A percentile compares a stretch with the other conserved stretches of the same genome.
These are phyloP conservation scores for Nerophis ophidion DNA, from an alignment of 2,113 vertebrate species.

Conservation along the genomic window DNA sequence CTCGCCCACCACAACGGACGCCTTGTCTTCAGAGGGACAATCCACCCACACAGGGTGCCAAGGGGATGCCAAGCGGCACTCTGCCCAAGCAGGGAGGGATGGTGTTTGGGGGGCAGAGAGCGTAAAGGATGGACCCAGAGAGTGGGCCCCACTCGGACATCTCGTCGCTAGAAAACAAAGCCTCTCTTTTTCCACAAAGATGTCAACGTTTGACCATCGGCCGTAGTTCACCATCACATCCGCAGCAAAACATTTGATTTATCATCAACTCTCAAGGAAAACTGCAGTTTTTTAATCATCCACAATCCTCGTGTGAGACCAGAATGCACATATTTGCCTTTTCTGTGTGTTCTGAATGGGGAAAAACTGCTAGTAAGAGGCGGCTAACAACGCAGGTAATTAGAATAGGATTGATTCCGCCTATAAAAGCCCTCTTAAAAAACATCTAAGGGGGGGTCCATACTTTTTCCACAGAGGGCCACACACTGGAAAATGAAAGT, in stretches of 20 bases:
- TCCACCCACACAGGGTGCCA: constrained; percentile 56
- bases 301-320: too few species aligned
- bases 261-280: too few species aligned
- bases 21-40: constrained; percentile 64
- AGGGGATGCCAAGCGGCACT: constrained; percentile 51
- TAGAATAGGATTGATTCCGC: too few species aligned
- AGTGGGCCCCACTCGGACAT: constrained; percentile 41
- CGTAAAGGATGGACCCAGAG: constrained; percentile 26
- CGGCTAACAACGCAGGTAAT: too few species aligned
- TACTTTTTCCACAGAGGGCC: too few species aligned
- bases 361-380: too few species aligned
- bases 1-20: constrained; percentile 64
- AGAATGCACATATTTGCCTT: too few species aligned
- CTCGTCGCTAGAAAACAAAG: constrained; percentile 23
- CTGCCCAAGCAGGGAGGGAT: constrained; percentile 56
- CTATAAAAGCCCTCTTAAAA: too few species aligned
- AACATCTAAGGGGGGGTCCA: too few species aligned
- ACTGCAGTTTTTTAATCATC: too few species aligned
- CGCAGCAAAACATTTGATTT: background rate
- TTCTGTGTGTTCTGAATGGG: too few species aligned
- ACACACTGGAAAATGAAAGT: too few species aligned
- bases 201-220: constrained; percentile 14
- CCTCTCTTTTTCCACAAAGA: constrained; percentile 5
- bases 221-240: constrained; percentile 1
- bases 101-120: constrained; percentile 33